phyloP scores from a whole-genome alignment of 2,113 vertebrate species.

The Otolemur garnettii region DNA sequence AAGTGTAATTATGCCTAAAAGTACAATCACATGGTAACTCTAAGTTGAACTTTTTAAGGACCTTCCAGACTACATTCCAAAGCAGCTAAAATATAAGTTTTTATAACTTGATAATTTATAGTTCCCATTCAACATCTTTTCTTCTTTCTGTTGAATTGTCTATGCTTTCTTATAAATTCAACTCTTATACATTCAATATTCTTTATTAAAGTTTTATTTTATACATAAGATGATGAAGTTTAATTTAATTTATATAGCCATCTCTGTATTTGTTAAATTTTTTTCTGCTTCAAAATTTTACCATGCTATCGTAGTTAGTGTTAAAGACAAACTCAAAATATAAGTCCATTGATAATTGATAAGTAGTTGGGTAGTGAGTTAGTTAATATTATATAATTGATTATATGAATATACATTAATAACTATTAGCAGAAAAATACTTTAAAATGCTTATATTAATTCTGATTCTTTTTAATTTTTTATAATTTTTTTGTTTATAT shows the following conservation, averaged over 20 bases:
- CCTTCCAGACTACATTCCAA: neutral
- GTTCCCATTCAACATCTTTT: constrained; percentile 6
- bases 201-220: constrained; percentile 22
- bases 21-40: neutral
- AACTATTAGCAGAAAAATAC: neutral
- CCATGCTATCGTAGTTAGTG: neutral
- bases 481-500: constrained; percentile 5
- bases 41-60: constrained; percentile 11
- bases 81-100: constrained; percentile 29
- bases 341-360: neutral
- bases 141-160: neutral
- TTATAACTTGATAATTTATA: constrained; percentile 21
- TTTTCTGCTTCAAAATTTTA: constrained; percentile 27
- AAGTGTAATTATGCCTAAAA: neutral
- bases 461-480: neutral
- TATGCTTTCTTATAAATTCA: constrained; percentile 42
- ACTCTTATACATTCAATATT: constrained; percentile 7
- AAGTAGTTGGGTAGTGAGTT: neutral
- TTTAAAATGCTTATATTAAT: neutral
- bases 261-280: neutral
- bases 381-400: neutral
- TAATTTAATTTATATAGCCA: neutral
- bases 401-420: neutral
- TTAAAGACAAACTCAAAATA: constrained; percentile 1
- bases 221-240: neutral